Evolutionary conservation across 2,888 invertebrate genomes (phyloP).

Genomic region (Cyrtodaria siliqua): DNA sequence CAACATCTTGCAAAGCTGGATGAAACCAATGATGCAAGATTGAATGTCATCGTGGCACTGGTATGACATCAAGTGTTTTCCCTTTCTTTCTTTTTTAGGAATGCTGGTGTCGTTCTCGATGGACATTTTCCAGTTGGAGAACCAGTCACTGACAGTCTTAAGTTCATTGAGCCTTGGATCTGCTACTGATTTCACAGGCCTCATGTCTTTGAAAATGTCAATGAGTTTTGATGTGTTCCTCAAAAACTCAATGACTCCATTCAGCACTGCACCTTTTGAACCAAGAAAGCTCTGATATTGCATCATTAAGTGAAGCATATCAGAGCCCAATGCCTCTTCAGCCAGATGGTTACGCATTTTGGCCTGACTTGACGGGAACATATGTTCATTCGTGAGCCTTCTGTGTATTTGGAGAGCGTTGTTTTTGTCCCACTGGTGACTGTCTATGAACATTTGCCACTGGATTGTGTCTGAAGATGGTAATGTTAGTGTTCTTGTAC

Average conservation of each 20-base stretch:
- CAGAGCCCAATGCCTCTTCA: slow-evolving; percentile 55
- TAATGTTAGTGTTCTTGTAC: slow-evolving; percentile 37
- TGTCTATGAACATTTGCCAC: slow-evolving; percentile 59
- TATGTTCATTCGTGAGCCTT: slow-evolving; percentile 52
- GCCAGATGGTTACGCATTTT: slow-evolving; percentile 65
- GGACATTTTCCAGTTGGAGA: slow-evolving; percentile 14
- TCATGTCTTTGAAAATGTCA: slow-evolving; percentile 29
- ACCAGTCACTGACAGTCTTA: slow-evolving; percentile 11
- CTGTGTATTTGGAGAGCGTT: slow-evolving; percentile 48
- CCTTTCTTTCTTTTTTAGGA: background rate
- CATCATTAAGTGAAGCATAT: slow-evolving; percentile 56
- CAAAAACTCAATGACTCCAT: slow-evolving; percentile 33
- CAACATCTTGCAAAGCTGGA: background rate
- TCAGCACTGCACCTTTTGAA: slow-evolving; percentile 29
- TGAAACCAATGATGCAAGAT: slow-evolving; percentile 19
- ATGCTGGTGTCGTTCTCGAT: too few species aligned
- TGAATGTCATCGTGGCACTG: slow-evolving; percentile 16
- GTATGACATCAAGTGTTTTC: background rate
- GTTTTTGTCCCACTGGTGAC: slow-evolving; percentile 55
- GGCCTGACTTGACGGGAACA: slow-evolving; percentile 32
- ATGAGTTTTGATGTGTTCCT: slow-evolving; percentile 18
- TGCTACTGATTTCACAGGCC: slow-evolving; percentile 9
- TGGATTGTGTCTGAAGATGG: slow-evolving; percentile 19
- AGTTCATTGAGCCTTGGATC: slow-evolving; percentile 18
- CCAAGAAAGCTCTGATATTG: slow-evolving; percentile 34